phyloP scores from a whole-genome alignment of 1,140 invertebrate species.

The Formica selysi region DNA sequence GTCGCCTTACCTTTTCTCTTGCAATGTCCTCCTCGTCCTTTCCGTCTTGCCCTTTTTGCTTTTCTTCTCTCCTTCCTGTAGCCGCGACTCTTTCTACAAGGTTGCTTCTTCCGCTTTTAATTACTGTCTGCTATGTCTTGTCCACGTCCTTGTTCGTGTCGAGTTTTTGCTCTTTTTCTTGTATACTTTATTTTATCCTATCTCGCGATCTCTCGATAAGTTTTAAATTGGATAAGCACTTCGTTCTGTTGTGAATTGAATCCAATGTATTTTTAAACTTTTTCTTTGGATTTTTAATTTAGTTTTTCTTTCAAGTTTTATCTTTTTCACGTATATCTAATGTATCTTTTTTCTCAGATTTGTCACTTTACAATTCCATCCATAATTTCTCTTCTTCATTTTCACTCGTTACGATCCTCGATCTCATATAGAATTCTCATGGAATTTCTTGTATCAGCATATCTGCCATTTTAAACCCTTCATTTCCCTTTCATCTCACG shows the following conservation, averaged over 20 bases:
- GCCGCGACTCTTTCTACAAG: conserved; percentile 1
- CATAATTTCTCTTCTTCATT: neutral
- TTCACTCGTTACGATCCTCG: conserved; percentile 9
- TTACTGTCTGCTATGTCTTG: conserved; percentile 1
- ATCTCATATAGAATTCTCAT: conserved; percentile 2
- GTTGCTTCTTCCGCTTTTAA: conserved; percentile 39
- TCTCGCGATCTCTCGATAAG: neutral
- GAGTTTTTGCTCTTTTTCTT: neutral
- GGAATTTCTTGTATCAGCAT: conserved; percentile 40
- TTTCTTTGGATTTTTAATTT: neutral
- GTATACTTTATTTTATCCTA: neutral
- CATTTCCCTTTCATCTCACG: conserved; percentile 61
- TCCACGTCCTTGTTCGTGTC: neutral
- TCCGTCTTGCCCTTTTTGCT: conserved; percentile 11
- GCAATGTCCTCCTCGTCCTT: neutral
- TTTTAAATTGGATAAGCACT: conserved; percentile 22
- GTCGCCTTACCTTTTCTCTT: conserved; percentile 21
- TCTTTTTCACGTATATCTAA: neutral
- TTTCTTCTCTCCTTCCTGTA: conserved; percentile 27
- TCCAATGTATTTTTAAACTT: conserved; percentile 6
- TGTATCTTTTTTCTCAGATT: neutral
- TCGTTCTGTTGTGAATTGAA: neutral
- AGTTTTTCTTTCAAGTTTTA: neutral
- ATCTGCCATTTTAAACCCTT: conserved; percentile 48
- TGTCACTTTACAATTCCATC: neutral